Evolutionary conservation across 2,113 vertebrate species (phyloP).

Genomic region (Muscicapa adusta): DNA sequence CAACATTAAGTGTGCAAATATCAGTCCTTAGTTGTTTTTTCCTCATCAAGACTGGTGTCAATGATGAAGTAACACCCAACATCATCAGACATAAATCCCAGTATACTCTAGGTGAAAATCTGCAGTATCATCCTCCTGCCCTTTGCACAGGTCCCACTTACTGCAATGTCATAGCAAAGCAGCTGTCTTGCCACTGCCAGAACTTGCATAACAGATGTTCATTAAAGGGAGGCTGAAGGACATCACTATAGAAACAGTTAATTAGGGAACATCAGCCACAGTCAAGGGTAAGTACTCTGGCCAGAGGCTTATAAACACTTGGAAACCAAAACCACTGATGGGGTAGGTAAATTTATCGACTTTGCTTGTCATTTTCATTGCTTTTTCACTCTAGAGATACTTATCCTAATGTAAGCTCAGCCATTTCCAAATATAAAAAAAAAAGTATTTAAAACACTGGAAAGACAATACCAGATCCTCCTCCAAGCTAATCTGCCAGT

Average conservation of each 20-base stretch:
- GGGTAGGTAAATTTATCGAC: not conserved
- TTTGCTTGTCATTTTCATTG: not conserved
- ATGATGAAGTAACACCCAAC: not conserved
- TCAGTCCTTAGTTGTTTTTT: not conserved
- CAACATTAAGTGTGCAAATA: not conserved
- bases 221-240: not conserved
- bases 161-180: not conserved
- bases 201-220: not conserved
- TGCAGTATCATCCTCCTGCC: not conserved
- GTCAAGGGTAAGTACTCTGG: not conserved
- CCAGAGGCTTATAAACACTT: not conserved
- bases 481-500: not conserved
- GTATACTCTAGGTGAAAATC: not conserved
- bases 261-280: not conserved
- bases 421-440: not conserved
- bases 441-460: not conserved
- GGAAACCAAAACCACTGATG: not conserved
- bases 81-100: not conserved
- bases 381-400: not conserved
- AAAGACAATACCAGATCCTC: not conserved
- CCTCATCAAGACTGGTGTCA: not conserved
- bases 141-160: not conserved
- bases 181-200: not conserved
- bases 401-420: not conserved
- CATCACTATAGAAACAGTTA: constrained; percentile 16